A percentile compares a stretch with the other conserved stretches of the same genome.
Conservation (phyloP, 2,797 vertebrate genomes). For the Calcarius lapponicus region DNA sequence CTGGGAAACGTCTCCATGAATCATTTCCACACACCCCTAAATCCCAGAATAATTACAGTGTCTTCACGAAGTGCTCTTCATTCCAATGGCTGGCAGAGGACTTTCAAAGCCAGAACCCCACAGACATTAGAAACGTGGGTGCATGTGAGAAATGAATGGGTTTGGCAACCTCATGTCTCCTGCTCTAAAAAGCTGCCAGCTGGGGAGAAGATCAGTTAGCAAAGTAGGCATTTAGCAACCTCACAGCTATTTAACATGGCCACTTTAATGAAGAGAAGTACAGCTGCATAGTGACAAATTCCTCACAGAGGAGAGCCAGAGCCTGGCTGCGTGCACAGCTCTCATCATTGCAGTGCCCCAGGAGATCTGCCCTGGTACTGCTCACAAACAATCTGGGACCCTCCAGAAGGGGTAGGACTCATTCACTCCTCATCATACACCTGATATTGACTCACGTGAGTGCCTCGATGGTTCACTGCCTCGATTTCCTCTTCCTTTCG, state of each 20-base stretch:
- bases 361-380: background rate
- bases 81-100: background rate
- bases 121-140: background rate
- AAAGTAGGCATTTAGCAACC: background rate
- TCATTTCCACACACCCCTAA: conserved; percentile 54
- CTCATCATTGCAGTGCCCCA: background rate
- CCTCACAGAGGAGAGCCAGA: background rate
- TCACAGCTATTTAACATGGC: background rate
- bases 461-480: background rate
- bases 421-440: background rate
- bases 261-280: background rate
- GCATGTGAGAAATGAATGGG: conserved; percentile 10
- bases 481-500: background rate
- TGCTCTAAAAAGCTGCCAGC: background rate
- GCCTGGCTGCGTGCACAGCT: background rate
- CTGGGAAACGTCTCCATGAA: conserved; percentile 41
- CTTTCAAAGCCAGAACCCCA: background rate
- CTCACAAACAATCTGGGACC: background rate
- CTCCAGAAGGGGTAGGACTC: background rate
- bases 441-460: background rate
- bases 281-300: background rate
- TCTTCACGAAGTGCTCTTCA: background rate
- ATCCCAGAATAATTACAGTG: background rate
- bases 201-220: background rate
- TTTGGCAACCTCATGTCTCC: background rate